phyloP scores from a whole-genome alignment of 2,797 vertebrate species.

The Notolabrus celidotus region DNA sequence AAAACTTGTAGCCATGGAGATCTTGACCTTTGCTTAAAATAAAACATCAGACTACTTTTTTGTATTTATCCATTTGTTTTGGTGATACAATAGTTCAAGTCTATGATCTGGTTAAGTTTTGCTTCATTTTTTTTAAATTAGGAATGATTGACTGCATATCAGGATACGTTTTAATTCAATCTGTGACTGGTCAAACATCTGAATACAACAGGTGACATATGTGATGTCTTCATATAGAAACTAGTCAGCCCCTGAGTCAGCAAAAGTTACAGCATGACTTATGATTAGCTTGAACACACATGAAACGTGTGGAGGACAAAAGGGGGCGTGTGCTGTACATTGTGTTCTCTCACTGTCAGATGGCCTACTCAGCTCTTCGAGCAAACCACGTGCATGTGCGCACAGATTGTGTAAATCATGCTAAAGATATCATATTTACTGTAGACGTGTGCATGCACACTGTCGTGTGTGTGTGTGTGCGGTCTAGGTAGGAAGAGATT shows the following conservation, averaged over 20 bases:
- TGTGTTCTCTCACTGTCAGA: slow-evolving; percentile 39
- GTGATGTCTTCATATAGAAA: neutral
- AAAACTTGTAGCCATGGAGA: too few relatives aligned
- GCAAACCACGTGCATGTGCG: neutral
- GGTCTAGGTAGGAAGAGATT: slow-evolving; percentile 37
- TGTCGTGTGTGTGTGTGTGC: slow-evolving; percentile 8
- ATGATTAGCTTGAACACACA: slow-evolving; percentile 22
- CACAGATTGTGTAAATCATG: slow-evolving; percentile 2
- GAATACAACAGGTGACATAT: slow-evolving; percentile 1
- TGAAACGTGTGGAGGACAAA: slow-evolving; percentile 17
- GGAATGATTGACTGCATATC: too few relatives aligned
- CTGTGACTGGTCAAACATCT: neutral
- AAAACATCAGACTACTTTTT: neutral
- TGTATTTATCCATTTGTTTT: too few relatives aligned
- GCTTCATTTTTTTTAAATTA: too few relatives aligned
- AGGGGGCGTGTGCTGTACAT: slow-evolving; percentile 38
- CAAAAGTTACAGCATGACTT: neutral
- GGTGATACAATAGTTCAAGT: too few relatives aligned
- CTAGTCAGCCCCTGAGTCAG: neutral
- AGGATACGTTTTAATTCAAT: too few relatives aligned
- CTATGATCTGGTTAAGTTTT: too few relatives aligned
- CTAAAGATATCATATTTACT: slow-evolving; percentile 13
- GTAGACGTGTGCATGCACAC: neutral
- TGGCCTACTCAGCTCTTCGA: neutral
- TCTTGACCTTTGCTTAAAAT: neutral